Base-by-base conservation (phyloP, 2,797 vertebrate genomes). In the Argyrosomus regius region DNA sequence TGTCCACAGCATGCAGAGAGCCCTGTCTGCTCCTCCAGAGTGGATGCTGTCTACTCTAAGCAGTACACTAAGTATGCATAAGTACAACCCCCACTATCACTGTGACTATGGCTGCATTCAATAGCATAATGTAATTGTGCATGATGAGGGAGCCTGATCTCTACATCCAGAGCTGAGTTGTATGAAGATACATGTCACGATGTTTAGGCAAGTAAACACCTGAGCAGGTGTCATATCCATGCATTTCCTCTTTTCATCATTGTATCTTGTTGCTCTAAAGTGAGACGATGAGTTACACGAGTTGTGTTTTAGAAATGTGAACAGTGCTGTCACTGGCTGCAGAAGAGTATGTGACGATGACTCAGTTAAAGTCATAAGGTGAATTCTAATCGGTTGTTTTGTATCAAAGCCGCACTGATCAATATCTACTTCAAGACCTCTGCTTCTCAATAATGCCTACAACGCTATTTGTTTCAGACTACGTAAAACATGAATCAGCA, bases 371-470 rank as follows among this genome's bases (percentile, higher is more conserved):
- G n/a, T 22, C 16, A 24, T 6, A 17, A 22, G 8, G 16, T 16
- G 20, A 0, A 54, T 9, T 46, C n/a, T 58, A 20, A 17, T 43
- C 1, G 14, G 3, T 52, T n/a, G 5, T 24, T 59, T 26, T 35
- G 45, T 26, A 58, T 26, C 35, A 45, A 41, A 65, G 56, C 39
- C 17, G 48, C 26, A 26, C 49, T 3, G 3, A 71, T 72, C 67
- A 43, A 66, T 56, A 66, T 54, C 56, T 5, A 41, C 31, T 5
- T 28, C 16, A 59, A 50, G 17, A 35, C 26, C 67, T 31, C 41
- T 49, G 28, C 9, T 71, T 53, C 49, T 49, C 45, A 56, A 60
- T 71, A 56, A 60, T 16, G 49, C 41, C 41, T 20, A 20, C 56
- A 24, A 4, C 1, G 5, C 77, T 13, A 11, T 64, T 24, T 17